Evolutionary conservation across 2,113 vertebrate genomes (phyloP).

Genomic region (Geococcyx californianus): DNA sequence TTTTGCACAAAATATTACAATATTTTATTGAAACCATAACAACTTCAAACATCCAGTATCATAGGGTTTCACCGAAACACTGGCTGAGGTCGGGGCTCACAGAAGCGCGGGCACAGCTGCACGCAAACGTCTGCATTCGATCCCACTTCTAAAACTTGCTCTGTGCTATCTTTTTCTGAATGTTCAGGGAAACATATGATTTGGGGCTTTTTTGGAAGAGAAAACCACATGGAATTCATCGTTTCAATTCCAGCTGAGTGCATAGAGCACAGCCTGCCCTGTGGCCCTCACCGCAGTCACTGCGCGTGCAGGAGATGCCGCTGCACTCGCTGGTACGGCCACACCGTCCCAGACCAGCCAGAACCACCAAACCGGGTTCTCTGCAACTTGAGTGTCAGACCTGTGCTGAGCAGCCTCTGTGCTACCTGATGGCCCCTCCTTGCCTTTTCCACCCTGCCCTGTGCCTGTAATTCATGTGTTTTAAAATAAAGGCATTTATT

Average conservation of each 20-base stretch:
- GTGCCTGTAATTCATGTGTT: not conserved
- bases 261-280: not conserved
- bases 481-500: rapidly evolving
- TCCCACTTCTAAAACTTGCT: not conserved
- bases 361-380: not conserved
- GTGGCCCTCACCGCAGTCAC: not conserved
- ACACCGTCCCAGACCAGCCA: not conserved
- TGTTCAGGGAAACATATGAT: not conserved
- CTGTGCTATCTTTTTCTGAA: not conserved
- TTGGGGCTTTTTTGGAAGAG: not conserved
- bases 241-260: not conserved
- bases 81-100: not conserved
- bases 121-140: not conserved
- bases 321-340: not conserved
- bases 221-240: not conserved
- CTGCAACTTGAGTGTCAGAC: not conserved
- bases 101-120: not conserved
- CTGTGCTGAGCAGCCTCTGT: rapidly evolving
- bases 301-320: too few species aligned
- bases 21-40: not conserved
- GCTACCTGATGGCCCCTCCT: rapidly evolving
- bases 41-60: not conserved
- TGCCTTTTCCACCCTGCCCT: not conserved
- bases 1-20: not conserved
- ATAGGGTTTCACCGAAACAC: not conserved